Evolutionary conservation across 2,113 vertebrate genomes (phyloP).

Genomic region (Brienomyrus brachyistius): DNA sequence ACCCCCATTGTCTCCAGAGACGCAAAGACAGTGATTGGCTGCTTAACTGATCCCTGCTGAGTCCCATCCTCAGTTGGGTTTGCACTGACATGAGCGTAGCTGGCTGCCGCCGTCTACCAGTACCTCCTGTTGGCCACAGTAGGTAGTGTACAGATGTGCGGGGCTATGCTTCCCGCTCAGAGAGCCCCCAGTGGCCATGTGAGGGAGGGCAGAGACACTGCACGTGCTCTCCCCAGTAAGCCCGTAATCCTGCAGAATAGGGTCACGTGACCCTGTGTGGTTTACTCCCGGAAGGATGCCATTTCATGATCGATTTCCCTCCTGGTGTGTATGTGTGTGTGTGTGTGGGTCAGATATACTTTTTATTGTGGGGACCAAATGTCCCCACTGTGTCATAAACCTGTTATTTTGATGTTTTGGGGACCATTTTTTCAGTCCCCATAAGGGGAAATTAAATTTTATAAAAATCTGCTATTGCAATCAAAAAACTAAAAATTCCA

Average conservation of each 20-base stretch:
- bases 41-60: neutral
- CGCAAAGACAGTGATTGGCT: neutral
- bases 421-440: neutral
- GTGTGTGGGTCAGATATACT: neutral
- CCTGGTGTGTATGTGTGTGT: neutral
- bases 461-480: neutral
- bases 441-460: neutral
- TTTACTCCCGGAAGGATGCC: slow-evolving; percentile 13
- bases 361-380: neutral
- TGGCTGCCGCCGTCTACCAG: neutral
- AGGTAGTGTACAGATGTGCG: neutral
- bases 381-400: neutral
- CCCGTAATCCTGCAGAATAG: slow-evolving; percentile 30
- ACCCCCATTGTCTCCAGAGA: neutral
- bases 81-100: neutral
- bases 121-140: neutral
- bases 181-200: neutral
- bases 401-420: neutral
- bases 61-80: neutral
- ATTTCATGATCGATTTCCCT: neutral
- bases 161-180: neutral
- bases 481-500: neutral
- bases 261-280: slow-evolving; percentile 4
- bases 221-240: slow-evolving; percentile 2
- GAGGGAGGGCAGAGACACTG: neutral